Base-by-base conservation (phyloP, 1,140 invertebrate genomes). In the Physella acuta region DNA sequence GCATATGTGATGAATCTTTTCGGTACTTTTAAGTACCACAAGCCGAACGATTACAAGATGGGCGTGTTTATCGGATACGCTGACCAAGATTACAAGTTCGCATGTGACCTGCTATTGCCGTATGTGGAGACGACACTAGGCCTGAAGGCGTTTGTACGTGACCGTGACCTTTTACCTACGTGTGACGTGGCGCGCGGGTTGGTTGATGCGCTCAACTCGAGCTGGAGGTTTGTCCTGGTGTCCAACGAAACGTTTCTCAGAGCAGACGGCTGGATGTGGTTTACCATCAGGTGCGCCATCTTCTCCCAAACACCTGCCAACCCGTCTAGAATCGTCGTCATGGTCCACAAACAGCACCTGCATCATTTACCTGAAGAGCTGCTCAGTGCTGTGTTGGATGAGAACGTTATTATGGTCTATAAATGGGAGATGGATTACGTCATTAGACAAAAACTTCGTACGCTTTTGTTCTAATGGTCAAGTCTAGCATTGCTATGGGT, bases 211-310 rank as follows among this genome's bases (percentile, higher is more conserved):
- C 37, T 62, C 1, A 62, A 44, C n/a, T 5, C 0, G 34, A 62
- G 60, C 37, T 62, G 60, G 60, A 62, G 60, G 44, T 30, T 62
- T 11, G n/a, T 62, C 14, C 60, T 62, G 37, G 60, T 62, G 14
- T 24, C 26, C 16, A 62, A 14, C 30, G 60, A 62, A 2, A 49
- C 16, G 1, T 62, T 62, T 49, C 16, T 62, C 3, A 26, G 2
- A 2, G 30, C 37, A 14, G n/a, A n/a, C n/a, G n/a, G n/a, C n/a
- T n/a, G n/a, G n/a, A n/a, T n/a, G n/a, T n/a, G n/a, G n/a, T n/a
- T n/a, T n/a, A n/a, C n/a, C n/a, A n/a, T n/a, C n/a, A n/a, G n/a
- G n/a, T n/a, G n/a, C n/a, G n/a, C n/a, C n/a, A n/a, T n/a, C n/a
- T n/a, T n/a, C n/a, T n/a, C n/a, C n/a, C n/a, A n/a, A n/a, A n/a